Percentiles rank a stretch among this genome's conserved stretches.
These are phyloP conservation scores for Sciurus vulgaris DNA, from an alignment of 2,797 vertebrate species.

Conservation along the genomic window DNA sequence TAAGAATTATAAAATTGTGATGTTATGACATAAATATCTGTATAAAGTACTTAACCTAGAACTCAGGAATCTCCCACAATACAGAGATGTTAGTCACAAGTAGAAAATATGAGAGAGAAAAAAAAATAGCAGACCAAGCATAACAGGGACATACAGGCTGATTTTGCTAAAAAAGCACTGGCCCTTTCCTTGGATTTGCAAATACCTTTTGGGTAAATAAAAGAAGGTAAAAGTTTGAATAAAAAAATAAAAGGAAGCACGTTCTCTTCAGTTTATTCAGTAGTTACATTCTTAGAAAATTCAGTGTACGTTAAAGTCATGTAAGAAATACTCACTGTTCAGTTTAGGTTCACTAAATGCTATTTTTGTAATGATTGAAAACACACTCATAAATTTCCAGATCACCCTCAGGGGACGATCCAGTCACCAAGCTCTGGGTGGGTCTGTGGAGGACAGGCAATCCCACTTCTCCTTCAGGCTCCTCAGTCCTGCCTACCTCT, in stretches of 20 bases:
- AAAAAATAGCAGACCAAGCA: not conserved
- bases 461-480: not conserved
- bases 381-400: not conserved
- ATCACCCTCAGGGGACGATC: not conserved
- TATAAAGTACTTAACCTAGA: not conserved
- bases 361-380: not conserved
- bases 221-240: too few relatives aligned
- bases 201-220: too few relatives aligned
- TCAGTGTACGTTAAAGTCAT: not conserved
- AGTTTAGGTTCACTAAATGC: not conserved
- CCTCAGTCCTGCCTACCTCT: too few relatives aligned
- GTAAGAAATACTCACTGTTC: not conserved
- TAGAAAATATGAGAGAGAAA: not conserved
- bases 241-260: not conserved
- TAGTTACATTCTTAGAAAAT: not conserved
- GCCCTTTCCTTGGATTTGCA: too few relatives aligned
- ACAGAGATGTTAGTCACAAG: not conserved
- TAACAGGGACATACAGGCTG: too few relatives aligned
- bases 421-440: not conserved
- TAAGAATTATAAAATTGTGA: not conserved
- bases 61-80: not conserved
- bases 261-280: not conserved
- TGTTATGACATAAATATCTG: not conserved
- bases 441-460: not conserved
- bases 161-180: too few relatives aligned